Evolutionary conservation across 1,140 invertebrate species (phyloP).

Genomic region (Orchestia grillus): DNA sequence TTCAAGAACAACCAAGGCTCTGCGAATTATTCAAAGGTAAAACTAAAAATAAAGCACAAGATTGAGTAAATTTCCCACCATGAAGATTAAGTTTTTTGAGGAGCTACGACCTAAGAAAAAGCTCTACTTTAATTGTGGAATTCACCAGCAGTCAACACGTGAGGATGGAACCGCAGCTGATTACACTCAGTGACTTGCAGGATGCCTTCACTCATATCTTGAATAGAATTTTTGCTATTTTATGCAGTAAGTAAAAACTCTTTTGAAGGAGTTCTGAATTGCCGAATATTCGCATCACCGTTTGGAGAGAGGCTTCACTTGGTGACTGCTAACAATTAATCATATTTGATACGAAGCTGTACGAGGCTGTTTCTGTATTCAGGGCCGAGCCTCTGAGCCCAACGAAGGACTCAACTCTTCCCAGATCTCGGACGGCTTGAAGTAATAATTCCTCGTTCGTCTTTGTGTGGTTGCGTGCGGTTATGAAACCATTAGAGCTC

Average conservation of each 20-base stretch:
- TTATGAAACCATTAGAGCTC: conserved; percentile 17
- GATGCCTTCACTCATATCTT: not conserved
- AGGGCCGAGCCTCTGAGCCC: too few relatives aligned
- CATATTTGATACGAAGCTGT: not conserved
- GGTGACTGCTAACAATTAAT: not conserved
- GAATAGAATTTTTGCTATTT: not conserved
- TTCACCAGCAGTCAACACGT: not conserved
- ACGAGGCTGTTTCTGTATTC: not conserved
- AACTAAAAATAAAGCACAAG: not conserved
- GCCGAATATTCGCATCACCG: not conserved
- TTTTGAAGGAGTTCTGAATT: not conserved
- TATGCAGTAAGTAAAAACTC: not conserved
- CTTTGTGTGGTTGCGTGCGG: conserved; percentile 18
- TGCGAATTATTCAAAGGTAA: not conserved
- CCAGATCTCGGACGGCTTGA: not conserved
- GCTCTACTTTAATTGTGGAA: not conserved
- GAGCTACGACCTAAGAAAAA: not conserved
- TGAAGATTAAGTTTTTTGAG: not conserved
- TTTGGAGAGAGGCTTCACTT: not conserved
- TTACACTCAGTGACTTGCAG: not conserved
- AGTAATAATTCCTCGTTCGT: not conserved
- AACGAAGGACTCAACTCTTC: not conserved
- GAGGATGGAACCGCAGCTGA: not conserved
- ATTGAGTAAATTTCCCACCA: not conserved
- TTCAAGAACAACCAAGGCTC: not conserved